Base-by-base conservation (phyloP, 2,113 vertebrate species). In the Pao palembangensis region DNA sequence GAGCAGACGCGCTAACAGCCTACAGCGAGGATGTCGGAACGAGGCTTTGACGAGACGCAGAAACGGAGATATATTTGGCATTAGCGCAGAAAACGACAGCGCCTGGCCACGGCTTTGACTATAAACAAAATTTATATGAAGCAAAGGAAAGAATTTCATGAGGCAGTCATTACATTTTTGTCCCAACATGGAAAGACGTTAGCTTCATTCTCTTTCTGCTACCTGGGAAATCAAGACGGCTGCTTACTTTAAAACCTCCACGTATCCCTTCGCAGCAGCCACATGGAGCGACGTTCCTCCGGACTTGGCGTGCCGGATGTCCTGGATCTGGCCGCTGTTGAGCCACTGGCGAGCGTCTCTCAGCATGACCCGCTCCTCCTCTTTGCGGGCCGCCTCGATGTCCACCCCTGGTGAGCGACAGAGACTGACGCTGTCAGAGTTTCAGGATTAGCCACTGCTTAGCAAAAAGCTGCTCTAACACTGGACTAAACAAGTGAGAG, bases 231-330 rank as follows among this genome's bases (percentile, higher is more conserved):
- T 31, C 3, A 55, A 46, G 6, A 14, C 1, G 16, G 3, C 18
- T 2, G 87, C 96, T 93, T 92, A 99, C 97, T 99, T 99, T 94
- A 99, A 95, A 91, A 99, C 97, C 89, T 99, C 96, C 0, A 94
- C 90, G 78, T 99, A 99, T 73, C 96, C 96, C 87, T 99, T 99
- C 6, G 97, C 97, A 11, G 96, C 97, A 19, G 97, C 95, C 14
- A 99, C 97, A 3, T 99, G 97, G 58, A 99, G 93, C 1, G 97
- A 96, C 42, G 97, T 98, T 14, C 97, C 97, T 61, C 97, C 97
- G 5, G 96, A 99, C 71, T 99, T 99, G 41, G 94, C 81, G 55
- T 99, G 97, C 57, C 96, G 91, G 71, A 93, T 81, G 55, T 99
- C 97, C 69, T 90, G 94, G 78, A 99, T 98, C 57, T 94, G 95